Evolutionary conservation across 2,113 vertebrate species (phyloP).

Genomic region (Ascaphus truei): DNA sequence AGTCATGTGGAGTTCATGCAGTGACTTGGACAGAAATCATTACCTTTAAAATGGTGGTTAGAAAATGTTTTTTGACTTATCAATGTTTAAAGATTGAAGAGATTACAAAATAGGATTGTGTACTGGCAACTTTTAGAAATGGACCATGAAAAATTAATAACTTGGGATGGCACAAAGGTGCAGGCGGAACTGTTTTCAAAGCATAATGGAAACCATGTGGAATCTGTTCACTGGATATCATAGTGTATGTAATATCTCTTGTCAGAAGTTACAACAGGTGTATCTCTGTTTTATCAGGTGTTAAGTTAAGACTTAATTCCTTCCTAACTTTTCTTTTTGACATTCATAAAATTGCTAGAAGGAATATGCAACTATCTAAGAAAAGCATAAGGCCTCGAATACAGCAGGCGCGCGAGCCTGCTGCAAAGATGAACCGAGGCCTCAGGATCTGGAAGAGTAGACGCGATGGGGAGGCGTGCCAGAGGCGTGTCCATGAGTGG

Average conservation of each 20-base stretch:
- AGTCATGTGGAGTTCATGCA: conserved; percentile 1
- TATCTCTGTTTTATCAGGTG: too few species aligned
- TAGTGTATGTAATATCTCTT: too few species aligned
- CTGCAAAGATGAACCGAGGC: too few species aligned
- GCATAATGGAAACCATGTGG: neutral
- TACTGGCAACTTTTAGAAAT: conserved; percentile 26
- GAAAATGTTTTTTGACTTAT: conserved; percentile 27
- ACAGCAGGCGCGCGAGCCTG: too few species aligned
- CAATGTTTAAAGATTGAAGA: conserved; percentile 32
- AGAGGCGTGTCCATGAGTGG: too few species aligned
- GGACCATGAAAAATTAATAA: conserved; percentile 22
- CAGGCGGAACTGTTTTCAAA: neutral
- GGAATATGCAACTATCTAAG: neutral
- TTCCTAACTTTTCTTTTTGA: too few species aligned
- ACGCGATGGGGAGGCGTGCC: too few species aligned
- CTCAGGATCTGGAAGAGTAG: too few species aligned
- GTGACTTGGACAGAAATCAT: conserved; percentile 11
- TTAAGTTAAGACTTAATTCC: too few species aligned
- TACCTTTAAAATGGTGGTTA: conserved; percentile 15
- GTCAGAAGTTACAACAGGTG: too few species aligned
- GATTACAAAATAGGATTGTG: conserved; percentile 26
- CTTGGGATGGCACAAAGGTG: neutral
- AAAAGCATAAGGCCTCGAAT: too few species aligned
- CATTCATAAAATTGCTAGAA: too few species aligned
- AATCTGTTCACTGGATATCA: neutral